Percentiles rank a stretch among this genome's conserved stretches.
Conservation (phyloP, 1,140 invertebrate species). For the Euborellia annulipes region DNA sequence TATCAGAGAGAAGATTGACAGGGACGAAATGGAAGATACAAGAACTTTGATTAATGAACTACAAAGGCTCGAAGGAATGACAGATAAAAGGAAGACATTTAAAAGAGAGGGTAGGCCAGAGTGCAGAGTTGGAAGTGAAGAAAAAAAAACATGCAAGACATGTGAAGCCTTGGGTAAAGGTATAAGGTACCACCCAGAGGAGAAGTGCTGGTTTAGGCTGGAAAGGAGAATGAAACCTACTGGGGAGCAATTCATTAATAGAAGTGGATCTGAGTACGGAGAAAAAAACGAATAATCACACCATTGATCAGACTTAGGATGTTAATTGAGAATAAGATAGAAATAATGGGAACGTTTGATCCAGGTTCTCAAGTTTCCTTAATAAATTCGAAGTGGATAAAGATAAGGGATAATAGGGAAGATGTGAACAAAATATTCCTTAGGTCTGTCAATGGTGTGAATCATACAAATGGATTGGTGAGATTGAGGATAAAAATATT, state of each 20-base stretch:
- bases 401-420: slow-evolving; percentile 13
- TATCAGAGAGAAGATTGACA: slow-evolving; percentile 19
- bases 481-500: slow-evolving; percentile 9
- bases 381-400: slow-evolving; percentile 20
- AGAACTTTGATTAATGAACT: slow-evolving; percentile 15
- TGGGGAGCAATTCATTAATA: slow-evolving; percentile 13
- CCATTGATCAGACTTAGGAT: slow-evolving; percentile 22
- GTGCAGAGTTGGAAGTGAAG: slow-evolving; percentile 12
- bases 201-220: slow-evolving; percentile 17
- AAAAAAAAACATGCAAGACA: slow-evolving; percentile 16
- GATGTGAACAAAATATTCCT: no score
- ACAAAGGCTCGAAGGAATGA: slow-evolving; percentile 17
- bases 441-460: no score
- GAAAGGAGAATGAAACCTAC: slow-evolving; percentile 13
- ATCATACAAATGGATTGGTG: no score
- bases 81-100: slow-evolving; percentile 5
- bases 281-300: slow-evolving; percentile 22
- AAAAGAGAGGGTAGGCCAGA: slow-evolving; percentile 5
- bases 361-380: slow-evolving; percentile 18
- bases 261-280: slow-evolving; percentile 10
- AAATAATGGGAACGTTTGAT: slow-evolving; percentile 18
- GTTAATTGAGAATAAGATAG: slow-evolving; percentile 17
- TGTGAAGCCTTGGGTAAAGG: slow-evolving; percentile 19
- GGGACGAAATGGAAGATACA: slow-evolving; percentile 13
- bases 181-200: slow-evolving; percentile 17